Evolutionary conservation across 1,140 invertebrate species (phyloP).

Genomic region (Parasteatoda tepidariorum): DNA sequence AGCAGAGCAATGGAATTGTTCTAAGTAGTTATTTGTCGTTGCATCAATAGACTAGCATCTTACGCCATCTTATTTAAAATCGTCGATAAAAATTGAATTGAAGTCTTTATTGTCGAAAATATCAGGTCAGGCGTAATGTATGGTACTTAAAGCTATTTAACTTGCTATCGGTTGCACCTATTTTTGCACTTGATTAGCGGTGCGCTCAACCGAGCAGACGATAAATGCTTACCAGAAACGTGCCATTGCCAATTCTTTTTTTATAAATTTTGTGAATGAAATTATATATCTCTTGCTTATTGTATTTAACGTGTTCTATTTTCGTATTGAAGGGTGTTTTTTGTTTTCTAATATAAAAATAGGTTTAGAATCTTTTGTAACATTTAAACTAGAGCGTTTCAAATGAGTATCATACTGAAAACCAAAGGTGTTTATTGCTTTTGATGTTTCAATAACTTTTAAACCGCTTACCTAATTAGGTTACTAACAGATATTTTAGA

Average conservation of each 20-base stretch:
- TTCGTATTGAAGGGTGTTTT: neutral
- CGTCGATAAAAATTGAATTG: neutral
- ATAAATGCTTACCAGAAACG: neutral
- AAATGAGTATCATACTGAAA: neutral
- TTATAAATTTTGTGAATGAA: neutral
- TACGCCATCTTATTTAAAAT: neutral
- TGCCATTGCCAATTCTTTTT: neutral
- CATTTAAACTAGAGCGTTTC: neutral
- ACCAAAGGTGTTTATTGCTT: neutral
- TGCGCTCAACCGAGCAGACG: slow-evolving; percentile 9
- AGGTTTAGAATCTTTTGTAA: neutral
- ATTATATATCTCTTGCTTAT: neutral
- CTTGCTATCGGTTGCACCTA: slow-evolving; percentile 34
- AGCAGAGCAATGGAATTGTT: neutral
- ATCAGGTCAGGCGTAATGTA: slow-evolving; percentile 39
- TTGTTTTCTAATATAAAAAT: neutral
- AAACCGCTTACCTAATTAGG: no score
- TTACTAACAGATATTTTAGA: no score
- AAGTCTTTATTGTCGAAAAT: neutral
- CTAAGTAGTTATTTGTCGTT: neutral
- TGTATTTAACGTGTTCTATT: neutral
- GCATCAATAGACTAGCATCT: neutral
- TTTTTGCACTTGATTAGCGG: slow-evolving; percentile 41
- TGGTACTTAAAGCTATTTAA: slow-evolving; percentile 23
- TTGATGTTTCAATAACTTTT: no score